Conservation (phyloP, 2,113 vertebrate species). For the Paracanthobrama guichenoti region DNA sequence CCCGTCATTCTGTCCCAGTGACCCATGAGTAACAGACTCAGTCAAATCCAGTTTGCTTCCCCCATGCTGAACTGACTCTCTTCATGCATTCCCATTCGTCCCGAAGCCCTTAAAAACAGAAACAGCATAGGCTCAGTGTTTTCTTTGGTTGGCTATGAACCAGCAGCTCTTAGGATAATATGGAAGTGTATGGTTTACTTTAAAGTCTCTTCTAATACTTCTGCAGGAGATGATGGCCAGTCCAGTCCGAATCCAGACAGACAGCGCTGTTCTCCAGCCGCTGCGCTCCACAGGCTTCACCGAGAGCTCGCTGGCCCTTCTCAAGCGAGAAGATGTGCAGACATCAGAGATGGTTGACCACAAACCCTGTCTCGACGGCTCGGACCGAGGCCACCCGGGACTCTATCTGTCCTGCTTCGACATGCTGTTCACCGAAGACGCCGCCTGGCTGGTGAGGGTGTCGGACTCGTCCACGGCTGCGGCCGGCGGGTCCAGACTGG, state of each 20-base stretch:
- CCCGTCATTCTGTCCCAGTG: conserved; percentile 73
- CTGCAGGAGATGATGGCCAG: conserved; percentile 78
- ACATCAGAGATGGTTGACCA: conserved; percentile 77
- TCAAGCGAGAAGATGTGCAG: conserved; percentile 73
- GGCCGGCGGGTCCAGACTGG: conserved; percentile 51
- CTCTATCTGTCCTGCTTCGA: conserved; percentile 91
- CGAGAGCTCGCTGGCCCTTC: conserved; percentile 69
- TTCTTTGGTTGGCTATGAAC: neutral
- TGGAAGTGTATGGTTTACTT: too few species aligned
- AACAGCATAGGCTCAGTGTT: conserved; percentile 1
- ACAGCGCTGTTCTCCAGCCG: too few species aligned
- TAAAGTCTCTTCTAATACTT: neutral
- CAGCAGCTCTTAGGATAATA: neutral
- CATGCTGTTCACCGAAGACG: conserved; percentile 83
- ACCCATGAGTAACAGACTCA: conserved; percentile 79
- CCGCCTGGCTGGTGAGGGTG: conserved; percentile 76
- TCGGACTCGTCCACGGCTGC: conserved; percentile 68
- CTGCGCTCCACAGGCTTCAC: conserved; percentile 68
- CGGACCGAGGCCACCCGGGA: conserved; percentile 77
- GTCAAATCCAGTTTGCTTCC: conserved; percentile 73
- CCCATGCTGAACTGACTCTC: conserved; percentile 59
- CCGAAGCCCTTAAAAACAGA: conserved; percentile 62
- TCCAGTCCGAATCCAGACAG: conserved; percentile 69
- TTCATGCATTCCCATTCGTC: conserved; percentile 52
- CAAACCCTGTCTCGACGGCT: conserved; percentile 66